Conservation (phyloP, 1,140 invertebrate genomes). For the Drosophila punjabiensis region DNA sequence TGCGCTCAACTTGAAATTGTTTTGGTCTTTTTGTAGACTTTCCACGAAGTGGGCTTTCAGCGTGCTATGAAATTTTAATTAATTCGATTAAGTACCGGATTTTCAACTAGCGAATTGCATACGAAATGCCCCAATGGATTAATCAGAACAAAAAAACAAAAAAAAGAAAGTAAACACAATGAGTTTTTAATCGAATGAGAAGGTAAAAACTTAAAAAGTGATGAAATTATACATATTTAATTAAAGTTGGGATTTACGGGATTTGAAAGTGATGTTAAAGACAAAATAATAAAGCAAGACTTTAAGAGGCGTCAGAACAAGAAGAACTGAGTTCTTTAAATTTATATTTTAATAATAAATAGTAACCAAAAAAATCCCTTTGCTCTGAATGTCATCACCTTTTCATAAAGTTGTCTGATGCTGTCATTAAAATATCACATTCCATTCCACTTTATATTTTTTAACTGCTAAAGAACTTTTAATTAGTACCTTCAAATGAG, state of each 20-base stretch:
- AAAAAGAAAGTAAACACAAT: constrained; percentile 27
- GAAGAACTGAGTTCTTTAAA: background rate
- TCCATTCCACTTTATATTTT: constrained; percentile 6
- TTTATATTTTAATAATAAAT: too few species aligned
- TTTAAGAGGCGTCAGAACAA: rapidly evolving
- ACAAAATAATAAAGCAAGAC: background rate
- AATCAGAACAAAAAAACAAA: constrained; percentile 29
- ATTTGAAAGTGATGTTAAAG: background rate
- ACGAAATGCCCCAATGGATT: constrained; percentile 44
- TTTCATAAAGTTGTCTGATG: background rate
- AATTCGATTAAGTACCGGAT: constrained; percentile 74
- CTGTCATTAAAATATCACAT: constrained; percentile 2
- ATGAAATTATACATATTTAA: background rate
- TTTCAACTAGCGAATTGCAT: constrained; percentile 42
- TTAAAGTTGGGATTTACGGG: background rate
- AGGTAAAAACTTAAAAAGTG: background rate
- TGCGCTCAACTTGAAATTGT: constrained; percentile 63
- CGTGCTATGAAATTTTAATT: constrained; percentile 74
- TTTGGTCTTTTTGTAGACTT: constrained; percentile 49
- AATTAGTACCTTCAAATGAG: constrained; percentile 57
- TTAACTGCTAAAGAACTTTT: constrained; percentile 36
- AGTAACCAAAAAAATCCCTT: too few species aligned
- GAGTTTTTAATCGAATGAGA: constrained; percentile 16
- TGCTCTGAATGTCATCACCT: background rate
- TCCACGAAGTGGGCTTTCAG: constrained; percentile 39